A percentile compares a stretch with the other conserved stretches of the same genome.
Conservation (phyloP, 2,797 vertebrate genomes). For the Rhincodon typus region DNA sequence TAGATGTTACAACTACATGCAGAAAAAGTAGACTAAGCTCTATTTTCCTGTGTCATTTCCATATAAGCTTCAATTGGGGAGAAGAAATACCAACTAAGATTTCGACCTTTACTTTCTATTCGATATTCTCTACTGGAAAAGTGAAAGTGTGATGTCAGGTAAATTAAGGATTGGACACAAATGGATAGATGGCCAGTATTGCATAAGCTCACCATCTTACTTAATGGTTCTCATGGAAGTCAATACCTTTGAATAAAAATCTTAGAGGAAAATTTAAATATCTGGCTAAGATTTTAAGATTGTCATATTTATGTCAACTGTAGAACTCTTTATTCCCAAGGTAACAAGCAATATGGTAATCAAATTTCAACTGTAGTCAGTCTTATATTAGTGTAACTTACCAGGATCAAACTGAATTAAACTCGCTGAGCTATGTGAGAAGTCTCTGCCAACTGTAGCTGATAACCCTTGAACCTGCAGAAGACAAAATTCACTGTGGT, state of each 20-base stretch:
- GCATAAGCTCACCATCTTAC: background rate
- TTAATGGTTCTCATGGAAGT: background rate
- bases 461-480: constrained; percentile 59
- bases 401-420: constrained; percentile 67
- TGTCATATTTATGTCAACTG: background rate
- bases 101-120: background rate
- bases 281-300: background rate
- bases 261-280: background rate
- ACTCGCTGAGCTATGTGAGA: constrained; percentile 56
- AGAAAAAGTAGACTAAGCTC: background rate
- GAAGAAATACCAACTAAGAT: background rate
- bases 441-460: constrained; percentile 56
- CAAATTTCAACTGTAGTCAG: background rate
- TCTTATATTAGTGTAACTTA: constrained; percentile 41
- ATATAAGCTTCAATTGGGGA: background rate
- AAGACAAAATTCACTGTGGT: constrained; percentile 29
- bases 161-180: background rate
- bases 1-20: background rate
- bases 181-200: background rate
- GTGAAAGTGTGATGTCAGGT: background rate
- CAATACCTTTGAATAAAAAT: background rate
- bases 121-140: background rate
- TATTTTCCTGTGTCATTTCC: background rate
- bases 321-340: background rate
- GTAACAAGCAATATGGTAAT: background rate